Conservation (phyloP, 2,113 vertebrate species). For the Stictonetta naevosa region DNA sequence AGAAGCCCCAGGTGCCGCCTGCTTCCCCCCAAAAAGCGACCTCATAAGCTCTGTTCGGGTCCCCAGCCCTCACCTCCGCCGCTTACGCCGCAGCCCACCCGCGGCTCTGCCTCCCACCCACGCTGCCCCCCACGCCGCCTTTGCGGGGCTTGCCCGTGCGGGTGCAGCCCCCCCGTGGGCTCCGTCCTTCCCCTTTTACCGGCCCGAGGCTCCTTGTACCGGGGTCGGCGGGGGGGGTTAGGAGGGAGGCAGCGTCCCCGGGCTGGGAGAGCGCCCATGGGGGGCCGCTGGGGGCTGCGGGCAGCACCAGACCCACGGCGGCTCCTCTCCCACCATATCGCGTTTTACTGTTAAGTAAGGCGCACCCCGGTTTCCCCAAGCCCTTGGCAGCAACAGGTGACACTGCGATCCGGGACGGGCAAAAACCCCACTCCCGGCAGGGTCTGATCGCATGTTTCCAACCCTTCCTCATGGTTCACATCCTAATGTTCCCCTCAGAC, state of each 20-base stretch:
- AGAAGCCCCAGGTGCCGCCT: neutral
- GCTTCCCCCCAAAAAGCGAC: neutral
- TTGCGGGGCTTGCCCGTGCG: neutral
- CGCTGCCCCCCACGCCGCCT: neutral
- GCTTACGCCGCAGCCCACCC: too few relatives aligned
- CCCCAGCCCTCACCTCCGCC: neutral
- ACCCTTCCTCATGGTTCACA: neutral
- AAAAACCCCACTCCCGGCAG: neutral
- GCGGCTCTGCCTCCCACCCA: neutral
- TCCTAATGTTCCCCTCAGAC: neutral
- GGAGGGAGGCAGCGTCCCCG: neutral
- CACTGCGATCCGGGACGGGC: neutral
- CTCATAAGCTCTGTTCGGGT: neutral
- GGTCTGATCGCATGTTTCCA: neutral
- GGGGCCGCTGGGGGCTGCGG: neutral
- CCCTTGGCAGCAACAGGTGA: slow-evolving; percentile 30
- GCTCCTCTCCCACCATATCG: neutral
- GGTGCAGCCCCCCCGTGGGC: neutral
- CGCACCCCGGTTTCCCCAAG: neutral
- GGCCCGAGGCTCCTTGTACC: neutral
- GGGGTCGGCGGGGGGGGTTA: too few relatives aligned
- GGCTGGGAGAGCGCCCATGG: neutral
- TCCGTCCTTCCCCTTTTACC: neutral
- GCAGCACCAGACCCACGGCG: neutral
- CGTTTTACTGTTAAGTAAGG: neutral